These are phyloP conservation scores for Plusia festucae DNA, from an alignment of 2,888 invertebrate species.

Conservation along the genomic window DNA sequence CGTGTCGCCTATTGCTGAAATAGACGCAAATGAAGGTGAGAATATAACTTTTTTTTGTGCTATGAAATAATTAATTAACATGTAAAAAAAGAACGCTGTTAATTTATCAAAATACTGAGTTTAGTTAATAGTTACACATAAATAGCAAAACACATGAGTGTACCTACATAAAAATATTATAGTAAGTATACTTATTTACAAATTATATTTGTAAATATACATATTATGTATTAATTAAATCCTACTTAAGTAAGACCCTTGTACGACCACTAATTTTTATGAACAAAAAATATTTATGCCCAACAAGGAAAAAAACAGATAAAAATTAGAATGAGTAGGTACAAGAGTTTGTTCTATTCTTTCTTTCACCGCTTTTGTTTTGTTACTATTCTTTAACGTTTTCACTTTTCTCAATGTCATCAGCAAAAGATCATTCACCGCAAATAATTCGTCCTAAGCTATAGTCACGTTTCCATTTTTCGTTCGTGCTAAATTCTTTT, in stretches of 20 bases:
- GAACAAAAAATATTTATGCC: neutral
- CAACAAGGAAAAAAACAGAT: neutral
- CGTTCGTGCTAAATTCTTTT: neutral
- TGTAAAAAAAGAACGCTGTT: no score
- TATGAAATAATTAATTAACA: no score
- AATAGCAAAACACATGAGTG: no score
- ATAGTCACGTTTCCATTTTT: neutral
- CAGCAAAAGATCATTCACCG: neutral
- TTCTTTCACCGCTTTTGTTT: neutral
- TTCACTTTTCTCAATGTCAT: neutral
- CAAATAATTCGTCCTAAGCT: neutral
- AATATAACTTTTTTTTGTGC: conserved; percentile 21
- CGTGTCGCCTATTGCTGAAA: conserved; percentile 80
- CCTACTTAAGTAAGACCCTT: no score
- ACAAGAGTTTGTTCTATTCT: neutral
- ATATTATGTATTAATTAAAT: no score
- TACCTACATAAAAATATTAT: no score
- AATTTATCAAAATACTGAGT: no score
- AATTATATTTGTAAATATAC: no score
- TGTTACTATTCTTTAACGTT: neutral
- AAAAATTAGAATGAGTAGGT: neutral
- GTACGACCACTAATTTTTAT: no score
- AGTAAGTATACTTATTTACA: no score
- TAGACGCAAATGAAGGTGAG: conserved; percentile 83
- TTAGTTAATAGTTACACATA: no score